Percentiles rank a stretch among this genome's conserved stretches.
phyloP scores from a whole-genome alignment of 2,888 invertebrate genomes.

The Scaptomyza parva region DNA sequence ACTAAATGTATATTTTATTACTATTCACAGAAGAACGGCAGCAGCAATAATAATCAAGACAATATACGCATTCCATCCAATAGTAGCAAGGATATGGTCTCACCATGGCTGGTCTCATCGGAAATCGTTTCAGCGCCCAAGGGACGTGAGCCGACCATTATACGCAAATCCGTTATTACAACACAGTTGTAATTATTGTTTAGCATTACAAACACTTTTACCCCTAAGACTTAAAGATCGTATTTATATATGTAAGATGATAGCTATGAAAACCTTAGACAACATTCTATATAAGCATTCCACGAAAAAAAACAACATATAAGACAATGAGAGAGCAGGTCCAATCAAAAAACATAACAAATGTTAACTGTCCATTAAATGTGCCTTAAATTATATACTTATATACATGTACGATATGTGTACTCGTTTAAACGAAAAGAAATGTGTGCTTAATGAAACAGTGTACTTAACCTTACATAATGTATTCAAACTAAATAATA shows the following conservation, averaged over 20 bases:
- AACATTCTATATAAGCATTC: conserved; percentile 71
- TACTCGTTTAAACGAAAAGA: conserved; percentile 27
- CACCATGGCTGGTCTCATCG: conserved; percentile 93
- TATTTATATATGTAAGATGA: conserved; percentile 61
- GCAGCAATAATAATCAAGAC: conserved; percentile 69
- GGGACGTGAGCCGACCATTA: conserved; percentile 89
- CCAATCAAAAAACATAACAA: conserved; percentile 64
- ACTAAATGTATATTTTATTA: background rate
- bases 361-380: conserved; percentile 75
- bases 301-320: conserved; percentile 47
- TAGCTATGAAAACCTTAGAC: conserved; percentile 72
- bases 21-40: conserved; percentile 80
- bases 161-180: conserved; percentile 94
- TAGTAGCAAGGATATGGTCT: conserved; percentile 87
- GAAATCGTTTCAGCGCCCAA: conserved; percentile 89
- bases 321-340: conserved; percentile 76
- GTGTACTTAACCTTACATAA: conserved; percentile 61
- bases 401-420: conserved; percentile 39
- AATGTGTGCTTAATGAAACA: conserved; percentile 51
- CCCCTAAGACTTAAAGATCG: conserved; percentile 69
- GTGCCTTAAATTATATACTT: conserved; percentile 70
- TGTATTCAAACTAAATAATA: conserved; percentile 60
- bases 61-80: conserved; percentile 85
- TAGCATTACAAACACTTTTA: conserved; percentile 49
- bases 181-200: conserved; percentile 89